Evolutionary conservation across 1,140 invertebrate species (phyloP).

Genomic region (Drosophila leontia): DNA sequence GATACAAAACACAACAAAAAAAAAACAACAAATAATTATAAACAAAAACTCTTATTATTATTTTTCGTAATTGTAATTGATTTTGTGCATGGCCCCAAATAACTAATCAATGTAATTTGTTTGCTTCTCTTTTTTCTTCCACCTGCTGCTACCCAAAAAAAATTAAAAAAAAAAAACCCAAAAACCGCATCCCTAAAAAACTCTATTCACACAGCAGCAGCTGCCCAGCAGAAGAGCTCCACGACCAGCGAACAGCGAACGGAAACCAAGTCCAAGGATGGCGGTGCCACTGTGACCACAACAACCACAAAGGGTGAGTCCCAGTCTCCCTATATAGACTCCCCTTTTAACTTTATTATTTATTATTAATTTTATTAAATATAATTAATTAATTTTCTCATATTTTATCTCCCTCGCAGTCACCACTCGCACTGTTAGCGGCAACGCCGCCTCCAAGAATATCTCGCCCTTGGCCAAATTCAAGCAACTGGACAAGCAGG

Average conservation of each 20-base stretch:
- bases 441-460: slow-evolving; percentile 87
- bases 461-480: slow-evolving; percentile 95
- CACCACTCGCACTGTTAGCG: slow-evolving; percentile 87
- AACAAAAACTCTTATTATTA: slow-evolving; percentile 10
- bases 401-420: slow-evolving; percentile 83
- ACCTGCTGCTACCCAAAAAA: slow-evolving; percentile 45
- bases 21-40: slow-evolving; percentile 5
- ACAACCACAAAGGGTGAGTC: slow-evolving; percentile 82
- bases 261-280: slow-evolving; percentile 81
- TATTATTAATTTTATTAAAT: neutral
- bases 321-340: neutral
- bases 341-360: neutral
- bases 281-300: slow-evolving; percentile 82
- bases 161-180: slow-evolving; percentile 41
- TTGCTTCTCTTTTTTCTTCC: slow-evolving; percentile 68
- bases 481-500: slow-evolving; percentile 93
- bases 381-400: neutral
- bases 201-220: slow-evolving; percentile 70
- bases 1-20: slow-evolving; percentile 46
- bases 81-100: slow-evolving; percentile 59
- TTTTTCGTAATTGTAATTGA: slow-evolving; percentile 38
- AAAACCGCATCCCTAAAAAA: slow-evolving; percentile 65
- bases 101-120: slow-evolving; percentile 62
- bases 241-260: slow-evolving; percentile 80
- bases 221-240: slow-evolving; percentile 81